A percentile compares a stretch with the other conserved stretches of the same genome.
Conservation (phyloP, 2,888 invertebrate species). For the Aphrophora alni region DNA sequence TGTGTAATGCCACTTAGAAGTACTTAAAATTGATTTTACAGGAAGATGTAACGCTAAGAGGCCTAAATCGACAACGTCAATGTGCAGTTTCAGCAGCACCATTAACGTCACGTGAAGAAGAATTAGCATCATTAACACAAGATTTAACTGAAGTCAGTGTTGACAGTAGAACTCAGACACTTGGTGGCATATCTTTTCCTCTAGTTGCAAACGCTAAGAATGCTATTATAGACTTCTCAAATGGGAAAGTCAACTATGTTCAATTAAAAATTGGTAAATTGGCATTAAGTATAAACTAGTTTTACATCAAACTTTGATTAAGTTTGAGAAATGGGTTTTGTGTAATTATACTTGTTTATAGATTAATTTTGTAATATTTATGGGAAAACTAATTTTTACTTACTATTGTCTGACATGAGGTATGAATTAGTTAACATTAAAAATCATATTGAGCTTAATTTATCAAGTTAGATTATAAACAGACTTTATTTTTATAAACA, state of each 20-base stretch:
- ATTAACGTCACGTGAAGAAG: conserved; percentile 86
- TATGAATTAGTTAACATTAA: too few relatives aligned
- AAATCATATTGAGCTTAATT: too few relatives aligned
- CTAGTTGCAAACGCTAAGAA: conserved; percentile 58
- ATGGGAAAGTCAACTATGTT: conserved; percentile 82
- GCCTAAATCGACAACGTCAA: conserved; percentile 80
- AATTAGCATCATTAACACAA: conserved; percentile 72
- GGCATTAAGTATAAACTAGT: conserved; percentile 36
- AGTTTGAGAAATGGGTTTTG: too few relatives aligned
- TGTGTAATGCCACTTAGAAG: too few relatives aligned
- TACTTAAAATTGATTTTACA: conserved; percentile 57
- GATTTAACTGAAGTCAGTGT: conserved; percentile 77
- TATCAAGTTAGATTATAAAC: too few relatives aligned
- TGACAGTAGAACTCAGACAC: conserved; percentile 85
- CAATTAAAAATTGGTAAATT: conserved; percentile 74
- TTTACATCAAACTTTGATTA: too few relatives aligned
- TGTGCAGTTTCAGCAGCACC: conserved; percentile 87
- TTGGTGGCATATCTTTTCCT: conserved; percentile 91
- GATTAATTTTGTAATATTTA: too few relatives aligned
- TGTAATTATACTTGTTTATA: too few relatives aligned
- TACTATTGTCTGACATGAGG: too few relatives aligned
- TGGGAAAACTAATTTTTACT: too few relatives aligned
- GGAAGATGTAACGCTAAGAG: conserved; percentile 81
- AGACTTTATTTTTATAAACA: too few relatives aligned
- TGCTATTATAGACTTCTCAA: conserved; percentile 48